Conservation (phyloP, 2,888 invertebrate genomes). For the Ceraclea dissimilis region DNA sequence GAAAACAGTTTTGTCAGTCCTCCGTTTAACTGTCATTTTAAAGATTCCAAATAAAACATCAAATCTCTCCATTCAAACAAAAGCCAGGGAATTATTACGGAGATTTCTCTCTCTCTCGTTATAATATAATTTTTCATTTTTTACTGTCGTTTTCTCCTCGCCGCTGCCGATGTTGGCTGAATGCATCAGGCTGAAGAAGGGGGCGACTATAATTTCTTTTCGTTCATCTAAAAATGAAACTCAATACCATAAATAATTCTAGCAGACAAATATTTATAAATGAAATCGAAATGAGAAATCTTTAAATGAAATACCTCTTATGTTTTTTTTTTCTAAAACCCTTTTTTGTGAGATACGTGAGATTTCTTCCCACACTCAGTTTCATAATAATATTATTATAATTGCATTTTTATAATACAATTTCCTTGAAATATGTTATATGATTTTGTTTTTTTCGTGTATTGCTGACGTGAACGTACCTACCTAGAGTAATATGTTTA, state of each 20-base stretch:
- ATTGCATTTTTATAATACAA: too few species aligned
- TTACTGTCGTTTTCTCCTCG: neutral
- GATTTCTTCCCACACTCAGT: too few species aligned
- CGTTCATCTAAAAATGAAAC: neutral
- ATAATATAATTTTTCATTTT: neutral
- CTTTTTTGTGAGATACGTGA: neutral
- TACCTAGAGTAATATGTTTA: too few species aligned
- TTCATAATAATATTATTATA: too few species aligned
- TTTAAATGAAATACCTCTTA: neutral
- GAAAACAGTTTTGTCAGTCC: too few species aligned
- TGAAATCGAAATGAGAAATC: neutral
- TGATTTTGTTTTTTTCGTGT: too few species aligned
- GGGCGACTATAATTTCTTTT: neutral
- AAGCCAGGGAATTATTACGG: neutral
- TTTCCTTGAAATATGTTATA: too few species aligned
- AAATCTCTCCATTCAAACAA: neutral
- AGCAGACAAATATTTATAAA: neutral
- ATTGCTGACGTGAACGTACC: too few species aligned
- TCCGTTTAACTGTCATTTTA: too few species aligned
- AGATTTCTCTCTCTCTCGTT: neutral
- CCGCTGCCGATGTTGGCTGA: neutral
- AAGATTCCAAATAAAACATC: neutral
- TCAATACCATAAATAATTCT: neutral
- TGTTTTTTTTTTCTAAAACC: neutral
- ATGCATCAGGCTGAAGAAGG: neutral